Base-by-base conservation (phyloP, 2,888 invertebrate species). In the Sminthurinus aureus region DNA sequence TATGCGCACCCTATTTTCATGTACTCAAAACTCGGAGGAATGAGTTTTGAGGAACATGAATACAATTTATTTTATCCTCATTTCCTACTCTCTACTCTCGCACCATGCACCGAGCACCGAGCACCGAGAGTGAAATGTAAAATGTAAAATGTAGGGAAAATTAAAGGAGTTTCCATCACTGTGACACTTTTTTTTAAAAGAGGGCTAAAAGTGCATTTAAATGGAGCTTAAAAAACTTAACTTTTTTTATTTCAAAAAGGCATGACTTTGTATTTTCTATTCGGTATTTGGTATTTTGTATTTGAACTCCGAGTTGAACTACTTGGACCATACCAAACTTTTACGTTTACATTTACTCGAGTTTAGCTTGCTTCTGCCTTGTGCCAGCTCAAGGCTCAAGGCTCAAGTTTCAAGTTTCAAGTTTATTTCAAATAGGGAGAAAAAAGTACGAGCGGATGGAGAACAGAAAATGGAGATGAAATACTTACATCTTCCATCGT, bases 191-290 rank as follows among this genome's bases (percentile, higher is more conserved):
- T 82, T 78, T 78, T 71, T 71, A 52, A 24, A 51, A 67, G 58
- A 58, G 76, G 76, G 82, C 76, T 82, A 78, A 77, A 77, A 77
- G 69, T 76, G 82, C 82, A 82, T 82, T 82, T 82, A 82, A 82
- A 82, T 26, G 52, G 67, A 73, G 81, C 81, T 81, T 81, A 81
- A 24, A 81, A 81, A 81, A 26, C 22, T 64, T 82, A 82, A 82
- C 82, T 82, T 82, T 82, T 81, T 82, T 82, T 82, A 82, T 82
- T 82, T 78, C 69, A 52, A 18, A 18, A 38, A 38, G 66, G 64
- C 64, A 24, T 76, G 66, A 58, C 13, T 13, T 58, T 58, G n/a
- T 58, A 15, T 9, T 58, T 58, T 58, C 58, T 58, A 38, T 38
- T 38, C 6, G 1, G 38, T 38, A 38, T 38, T 38, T 6, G 38